Conservation (phyloP, 1,140 invertebrate genomes). For the Agrilus planipennis region DNA sequence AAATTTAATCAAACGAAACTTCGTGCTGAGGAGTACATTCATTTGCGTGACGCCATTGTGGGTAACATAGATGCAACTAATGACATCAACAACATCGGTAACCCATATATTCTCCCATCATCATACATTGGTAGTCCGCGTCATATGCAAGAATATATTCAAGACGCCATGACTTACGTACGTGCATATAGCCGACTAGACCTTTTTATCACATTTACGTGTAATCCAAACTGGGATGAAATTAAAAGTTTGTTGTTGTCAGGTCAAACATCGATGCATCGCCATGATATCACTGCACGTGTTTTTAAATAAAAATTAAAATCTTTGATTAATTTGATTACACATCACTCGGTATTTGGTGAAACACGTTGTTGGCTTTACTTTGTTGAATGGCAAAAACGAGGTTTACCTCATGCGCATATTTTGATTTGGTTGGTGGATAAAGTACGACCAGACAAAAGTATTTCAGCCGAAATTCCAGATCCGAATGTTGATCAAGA, state of each 20-base stretch:
- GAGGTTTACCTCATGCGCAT: conserved; percentile 37
- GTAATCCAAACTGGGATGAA: conserved; percentile 39
- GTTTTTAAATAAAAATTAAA: conserved; percentile 28
- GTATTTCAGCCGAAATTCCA: conserved; percentile 41
- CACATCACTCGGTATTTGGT: conserved; percentile 25
- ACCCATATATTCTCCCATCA: conserved; percentile 33
- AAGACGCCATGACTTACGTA: conserved; percentile 37
- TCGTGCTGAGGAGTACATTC: conserved; percentile 19
- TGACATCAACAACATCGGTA: conserved; percentile 14
- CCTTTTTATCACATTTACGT: conserved; percentile 32
- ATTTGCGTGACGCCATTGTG: conserved; percentile 19
- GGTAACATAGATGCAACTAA: conserved; percentile 15
- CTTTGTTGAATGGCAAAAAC: conserved; percentile 39
- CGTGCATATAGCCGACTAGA: conserved; percentile 31
- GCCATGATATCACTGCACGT: conserved; percentile 31
- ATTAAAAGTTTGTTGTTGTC: conserved; percentile 29
- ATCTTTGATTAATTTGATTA: conserved; percentile 24
- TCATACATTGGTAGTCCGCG: conserved; percentile 33
- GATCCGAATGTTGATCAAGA: conserved; percentile 30
- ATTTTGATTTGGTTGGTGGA: conserved; percentile 33
- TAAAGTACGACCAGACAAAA: conserved; percentile 31
- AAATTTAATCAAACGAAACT: conserved; percentile 25
- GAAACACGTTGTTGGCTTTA: conserved; percentile 32
- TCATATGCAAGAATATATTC: conserved; percentile 35
- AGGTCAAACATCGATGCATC: conserved; percentile 31